Evolutionary conservation across 2,113 vertebrate species (phyloP), one percentile per base, ranked within the genome.

Genomic region (Nothobranchius kuhntae): DNA sequence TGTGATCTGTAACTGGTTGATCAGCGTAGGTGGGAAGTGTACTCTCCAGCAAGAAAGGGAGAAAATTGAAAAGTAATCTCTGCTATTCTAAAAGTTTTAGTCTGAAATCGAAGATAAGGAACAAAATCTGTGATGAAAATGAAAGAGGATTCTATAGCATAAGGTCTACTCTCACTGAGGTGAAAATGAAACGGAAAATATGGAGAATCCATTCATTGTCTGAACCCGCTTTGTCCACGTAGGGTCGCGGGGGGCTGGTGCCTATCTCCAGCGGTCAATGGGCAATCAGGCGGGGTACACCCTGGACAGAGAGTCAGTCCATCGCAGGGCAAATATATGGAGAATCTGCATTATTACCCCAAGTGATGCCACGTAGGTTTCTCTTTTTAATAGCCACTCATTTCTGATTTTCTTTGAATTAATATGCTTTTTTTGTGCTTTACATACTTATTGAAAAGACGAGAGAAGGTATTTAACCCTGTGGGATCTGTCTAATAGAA

Each of bases 1-100:
- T 63, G 57, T 71, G 78, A 80, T 87, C 87, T 78, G 71, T 80
- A 47, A n/a, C 52, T 57, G 65, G 69, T 21, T 84, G 80, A 87
- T 84, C 75, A 86, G 73, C 30, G 70, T 15, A 58, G 71, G 64
- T 68, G 69, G 53, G 69, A 44, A 61, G 50, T 64, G 55, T 61
- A 63, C 58, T 77, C 83, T 80, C 77, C 52, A 40, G 45, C 59
- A 84, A 71, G 67, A 84, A 83, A 70, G 70, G 68, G 73, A 62
- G 85, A 61, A 83, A 86, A 89, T 87, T 86, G 84, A 88, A 91
- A 88, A 88, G 86, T 83, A 82, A 89, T 89, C 82, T 91, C 61
- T 63, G 57, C 60, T 64, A 73, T 78, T 86, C 79, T 64, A 57
- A 80, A 84, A 66, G 73, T 86, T 87, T 87, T 83, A 77, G 71